These are phyloP conservation scores for Zophobas morio DNA, from an alignment of 1,140 invertebrate species.

Conservation along the genomic window DNA sequence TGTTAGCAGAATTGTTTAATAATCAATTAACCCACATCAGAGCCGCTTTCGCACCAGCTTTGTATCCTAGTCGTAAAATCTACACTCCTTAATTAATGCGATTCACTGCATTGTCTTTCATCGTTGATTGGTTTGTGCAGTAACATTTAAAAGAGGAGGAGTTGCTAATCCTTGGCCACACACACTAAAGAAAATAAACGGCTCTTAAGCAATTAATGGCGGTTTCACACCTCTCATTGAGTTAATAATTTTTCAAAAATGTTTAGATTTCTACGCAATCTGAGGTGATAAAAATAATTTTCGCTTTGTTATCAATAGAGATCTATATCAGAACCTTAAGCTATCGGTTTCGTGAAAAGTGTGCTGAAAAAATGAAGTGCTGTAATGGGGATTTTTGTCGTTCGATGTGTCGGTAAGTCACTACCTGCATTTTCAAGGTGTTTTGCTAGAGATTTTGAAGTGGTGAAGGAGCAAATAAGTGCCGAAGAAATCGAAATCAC, in stretches of 20 bases:
- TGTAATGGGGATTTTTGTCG: neutral
- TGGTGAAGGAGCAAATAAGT: neutral
- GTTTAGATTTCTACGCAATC: conserved; percentile 33
- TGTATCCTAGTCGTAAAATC: conserved; percentile 25
- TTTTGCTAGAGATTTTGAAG: neutral
- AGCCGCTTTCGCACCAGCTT: conserved; percentile 25
- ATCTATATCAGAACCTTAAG: neutral
- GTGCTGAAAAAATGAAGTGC: neutral
- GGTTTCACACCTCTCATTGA: conserved; percentile 7
- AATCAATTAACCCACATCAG: neutral
- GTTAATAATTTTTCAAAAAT: conserved; percentile 12
- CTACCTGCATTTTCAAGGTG: neutral
- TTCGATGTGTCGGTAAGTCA: neutral
- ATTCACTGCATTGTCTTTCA: conserved; percentile 52
- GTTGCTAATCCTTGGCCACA: conserved; percentile 52
- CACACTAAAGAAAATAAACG: conserved; percentile 36
- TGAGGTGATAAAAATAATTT: conserved; percentile 9
- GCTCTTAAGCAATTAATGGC: conserved; percentile 18
- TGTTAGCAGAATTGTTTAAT: conserved; percentile 11
- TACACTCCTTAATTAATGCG: conserved; percentile 56
- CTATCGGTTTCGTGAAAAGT: conserved; percentile 15
- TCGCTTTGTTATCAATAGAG: neutral
- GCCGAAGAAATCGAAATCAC: neutral
- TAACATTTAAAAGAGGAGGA: conserved; percentile 49
- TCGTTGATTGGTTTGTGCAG: conserved; percentile 52